phyloP scores from a whole-genome alignment of 2,113 vertebrate genomes.

The Limnothrissa miodon region DNA sequence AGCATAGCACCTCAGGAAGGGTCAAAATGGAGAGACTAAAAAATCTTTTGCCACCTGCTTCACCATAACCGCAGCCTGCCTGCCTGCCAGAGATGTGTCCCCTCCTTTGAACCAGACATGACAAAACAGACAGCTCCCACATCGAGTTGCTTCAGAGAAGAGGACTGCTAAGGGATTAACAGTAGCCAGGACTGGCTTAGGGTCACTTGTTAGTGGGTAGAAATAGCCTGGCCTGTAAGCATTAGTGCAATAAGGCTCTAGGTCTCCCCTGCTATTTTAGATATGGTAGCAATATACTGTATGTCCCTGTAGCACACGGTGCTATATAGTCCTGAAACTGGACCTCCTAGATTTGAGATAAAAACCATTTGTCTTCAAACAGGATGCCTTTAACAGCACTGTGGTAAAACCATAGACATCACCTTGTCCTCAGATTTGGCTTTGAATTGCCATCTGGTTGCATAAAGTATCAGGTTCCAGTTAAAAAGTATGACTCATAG shows the following conservation, averaged over 20 bases:
- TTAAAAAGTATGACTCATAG: conserved; percentile 25
- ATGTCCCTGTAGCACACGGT: background rate
- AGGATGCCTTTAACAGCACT: background rate
- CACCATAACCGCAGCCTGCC: conserved; percentile 61
- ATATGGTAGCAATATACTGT: background rate
- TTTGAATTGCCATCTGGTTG: conserved; percentile 8
- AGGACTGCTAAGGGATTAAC: background rate
- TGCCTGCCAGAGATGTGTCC: conserved; percentile 41
- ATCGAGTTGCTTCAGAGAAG: background rate
- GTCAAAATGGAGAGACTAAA: conserved; percentile 7
- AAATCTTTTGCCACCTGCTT: conserved; percentile 50
- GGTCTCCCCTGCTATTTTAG: background rate
- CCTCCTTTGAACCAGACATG: conserved; percentile 61
- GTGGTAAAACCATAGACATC: background rate
- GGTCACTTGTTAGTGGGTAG: background rate
- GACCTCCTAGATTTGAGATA: background rate
- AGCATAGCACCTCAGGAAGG: conserved; percentile 29
- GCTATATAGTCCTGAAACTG: background rate
- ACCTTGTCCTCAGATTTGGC: background rate
- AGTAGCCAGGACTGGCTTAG: background rate
- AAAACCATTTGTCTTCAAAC: background rate
- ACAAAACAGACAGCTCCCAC: conserved; percentile 35
- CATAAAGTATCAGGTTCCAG: conserved; percentile 22
- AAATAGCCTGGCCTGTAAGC: background rate
- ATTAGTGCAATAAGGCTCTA: background rate